Evolutionary conservation across 1,140 invertebrate species (phyloP), one percentile per base, ranked within the genome.

Genomic region (Drosophila persimilis): DNA sequence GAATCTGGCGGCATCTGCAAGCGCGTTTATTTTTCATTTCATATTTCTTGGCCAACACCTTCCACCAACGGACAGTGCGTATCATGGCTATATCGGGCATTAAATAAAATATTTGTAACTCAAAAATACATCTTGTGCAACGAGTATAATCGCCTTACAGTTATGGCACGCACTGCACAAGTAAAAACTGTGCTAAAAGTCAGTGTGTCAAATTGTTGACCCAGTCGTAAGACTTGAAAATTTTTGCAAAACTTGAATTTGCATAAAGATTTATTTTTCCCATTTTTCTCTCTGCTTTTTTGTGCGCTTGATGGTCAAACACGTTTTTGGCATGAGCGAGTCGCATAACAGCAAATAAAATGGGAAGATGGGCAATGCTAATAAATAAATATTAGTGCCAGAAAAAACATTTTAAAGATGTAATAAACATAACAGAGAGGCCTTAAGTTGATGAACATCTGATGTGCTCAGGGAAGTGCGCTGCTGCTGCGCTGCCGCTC

Each of bases 191-290:
- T 75, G 64, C 20, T 31, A 67, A 55, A 44, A 57, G 70, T 69
- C 69, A 75, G 61, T 76, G 57, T 76, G 73, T 69, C 73, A 69
- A 69, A 58, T 47, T 24, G 53, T 63, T 74, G 51, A 39, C 15
- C 53, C 65, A 46, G 51, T 67, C 41, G 53, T n/a, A 58, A 71
- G 41, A 24, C 24, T 48, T 13, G 56, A 66, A 53, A 47, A 71
- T 26, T 26, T 26, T 1, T 59, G 53, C 24, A 6, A 70, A 71
- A 71, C 53, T 59, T 69, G 55, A 55, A 47, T 71, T 70, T 71
- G 47, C 65, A 60, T 73, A 54, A 15, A 47, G 17, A 15, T 50
- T 46, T 13, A 39, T 3, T 15, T 8, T 43, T 1, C 5, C 11
- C 15, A 24, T 44, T 15, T 17, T 55, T 44, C 4, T 13, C 0